phyloP scores from a whole-genome alignment of 2,113 vertebrate species.

The Pristiophorus japonicus region DNA sequence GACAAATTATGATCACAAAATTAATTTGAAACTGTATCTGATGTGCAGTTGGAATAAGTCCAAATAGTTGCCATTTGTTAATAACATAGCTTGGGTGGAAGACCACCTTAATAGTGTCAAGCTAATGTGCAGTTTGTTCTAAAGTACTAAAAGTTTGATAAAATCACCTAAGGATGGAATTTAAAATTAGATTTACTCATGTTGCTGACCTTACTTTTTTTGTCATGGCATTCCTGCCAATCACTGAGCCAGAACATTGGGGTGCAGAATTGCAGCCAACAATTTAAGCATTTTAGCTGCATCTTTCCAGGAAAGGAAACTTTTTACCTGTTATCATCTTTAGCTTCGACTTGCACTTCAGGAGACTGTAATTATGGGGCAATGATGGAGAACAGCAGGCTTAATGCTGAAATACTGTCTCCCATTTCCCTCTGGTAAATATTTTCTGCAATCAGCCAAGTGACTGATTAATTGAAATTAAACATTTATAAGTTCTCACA shows the following conservation, averaged over 20 bases:
- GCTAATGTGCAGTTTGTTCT: neutral
- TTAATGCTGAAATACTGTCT: neutral
- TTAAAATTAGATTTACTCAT: conserved; percentile 29
- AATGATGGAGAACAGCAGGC: neutral
- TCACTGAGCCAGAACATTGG: neutral
- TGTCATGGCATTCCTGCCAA: neutral
- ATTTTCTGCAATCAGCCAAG: neutral
- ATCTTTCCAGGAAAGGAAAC: neutral
- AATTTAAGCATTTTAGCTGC: neutral
- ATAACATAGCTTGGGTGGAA: neutral
- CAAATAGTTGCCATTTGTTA: neutral
- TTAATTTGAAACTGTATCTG: neutral
- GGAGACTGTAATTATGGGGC: neutral
- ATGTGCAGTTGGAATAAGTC: neutral
- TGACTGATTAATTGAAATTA: neutral
- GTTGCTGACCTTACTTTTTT: neutral
- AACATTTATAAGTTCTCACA: neutral
- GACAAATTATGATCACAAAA: neutral
- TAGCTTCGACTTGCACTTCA: neutral
- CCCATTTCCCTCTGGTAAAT: neutral
- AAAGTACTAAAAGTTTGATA: neutral
- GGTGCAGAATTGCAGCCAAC: neutral
- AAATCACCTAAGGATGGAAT: neutral
- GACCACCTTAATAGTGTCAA: neutral
- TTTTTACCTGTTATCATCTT: too few relatives aligned